phyloP scores from a whole-genome alignment of 2,888 invertebrate genomes.

The Sphecodes monilicornis region DNA sequence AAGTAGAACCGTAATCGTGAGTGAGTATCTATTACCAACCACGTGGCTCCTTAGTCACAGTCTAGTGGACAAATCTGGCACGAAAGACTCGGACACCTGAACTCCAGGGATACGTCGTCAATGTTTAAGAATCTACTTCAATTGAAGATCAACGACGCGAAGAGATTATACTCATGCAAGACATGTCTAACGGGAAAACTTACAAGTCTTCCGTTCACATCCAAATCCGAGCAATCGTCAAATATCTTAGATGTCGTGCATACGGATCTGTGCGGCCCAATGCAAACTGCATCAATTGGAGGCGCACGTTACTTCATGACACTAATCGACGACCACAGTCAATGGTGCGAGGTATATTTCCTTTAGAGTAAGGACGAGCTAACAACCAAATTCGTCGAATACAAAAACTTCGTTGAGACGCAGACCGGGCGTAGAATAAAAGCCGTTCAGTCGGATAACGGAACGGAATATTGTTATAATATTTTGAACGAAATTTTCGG shows the following conservation, averaged over 20 bases:
- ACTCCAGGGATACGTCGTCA: not conserved
- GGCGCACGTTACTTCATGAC: not conserved
- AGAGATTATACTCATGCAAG: not conserved
- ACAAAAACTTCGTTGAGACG: slow-evolving; percentile 5
- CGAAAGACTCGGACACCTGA: slow-evolving; percentile 14
- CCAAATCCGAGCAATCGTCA: slow-evolving; percentile 9
- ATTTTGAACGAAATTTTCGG: not conserved
- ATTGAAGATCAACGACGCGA: not conserved
- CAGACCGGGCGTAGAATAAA: slow-evolving; percentile 8
- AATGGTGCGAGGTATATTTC: slow-evolving; percentile 15
- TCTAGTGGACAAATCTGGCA: slow-evolving; percentile 3
- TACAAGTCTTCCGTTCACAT: not conserved
- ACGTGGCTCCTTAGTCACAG: no score
- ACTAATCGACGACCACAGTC: slow-evolving; percentile 5
- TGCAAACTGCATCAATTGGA: slow-evolving; percentile 3
- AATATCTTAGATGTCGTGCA: not conserved
- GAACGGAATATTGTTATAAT: not conserved
- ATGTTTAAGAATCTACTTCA: slow-evolving; percentile 8
- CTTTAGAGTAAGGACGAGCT: slow-evolving; percentile 18
- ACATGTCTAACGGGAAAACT: not conserved
- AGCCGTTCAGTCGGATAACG: slow-evolving; percentile 14
- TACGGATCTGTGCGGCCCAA: slow-evolving; percentile 19
- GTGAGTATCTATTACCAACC: no score
- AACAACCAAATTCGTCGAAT: not conserved
- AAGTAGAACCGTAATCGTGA: no score